These are phyloP conservation scores for Synanthedon myopaeformis DNA, from an alignment of 2,888 invertebrate genomes.

Conservation along the genomic window DNA sequence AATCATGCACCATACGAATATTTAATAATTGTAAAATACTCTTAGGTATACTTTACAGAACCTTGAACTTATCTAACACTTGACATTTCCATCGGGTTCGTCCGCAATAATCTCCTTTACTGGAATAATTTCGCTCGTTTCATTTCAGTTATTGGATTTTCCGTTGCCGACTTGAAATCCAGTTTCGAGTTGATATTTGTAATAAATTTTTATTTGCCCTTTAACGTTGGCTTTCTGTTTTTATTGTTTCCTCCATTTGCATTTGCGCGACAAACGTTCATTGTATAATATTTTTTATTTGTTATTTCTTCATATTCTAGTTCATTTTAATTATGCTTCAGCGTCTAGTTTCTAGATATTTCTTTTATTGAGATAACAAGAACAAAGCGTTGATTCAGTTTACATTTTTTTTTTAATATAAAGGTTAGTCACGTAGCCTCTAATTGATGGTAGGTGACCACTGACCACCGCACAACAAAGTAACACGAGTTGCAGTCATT, in stretches of 20 bases:
- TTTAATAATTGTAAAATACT: constrained; percentile 5
- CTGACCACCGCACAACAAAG: too few relatives aligned
- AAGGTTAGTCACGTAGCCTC: too few relatives aligned
- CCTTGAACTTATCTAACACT: constrained; percentile 7
- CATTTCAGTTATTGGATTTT: constrained; percentile 49
- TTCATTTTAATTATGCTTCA: neutral
- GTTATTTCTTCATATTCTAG: neutral
- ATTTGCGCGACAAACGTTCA: constrained; percentile 6
- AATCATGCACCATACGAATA: neutral
- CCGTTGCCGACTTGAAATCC: constrained; percentile 21
- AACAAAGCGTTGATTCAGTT: too few relatives aligned
- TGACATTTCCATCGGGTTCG: constrained; percentile 23
- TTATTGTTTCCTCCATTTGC: constrained; percentile 26
- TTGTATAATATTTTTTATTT: neutral
- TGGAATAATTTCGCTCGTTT: constrained; percentile 45
- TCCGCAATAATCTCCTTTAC: constrained; percentile 39
- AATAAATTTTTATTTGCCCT: constrained; percentile 48
- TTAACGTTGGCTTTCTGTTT: constrained; percentile 30
- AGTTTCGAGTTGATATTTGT: constrained; percentile 42
- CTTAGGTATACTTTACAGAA: constrained; percentile 1
- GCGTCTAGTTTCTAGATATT: too few relatives aligned
- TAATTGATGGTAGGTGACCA: too few relatives aligned
- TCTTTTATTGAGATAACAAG: too few relatives aligned
- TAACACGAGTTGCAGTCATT: too few relatives aligned
- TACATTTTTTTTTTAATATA: too few relatives aligned